phyloP scores from a whole-genome alignment of 2,888 invertebrate genomes.

The Drosophila buzzatii region DNA sequence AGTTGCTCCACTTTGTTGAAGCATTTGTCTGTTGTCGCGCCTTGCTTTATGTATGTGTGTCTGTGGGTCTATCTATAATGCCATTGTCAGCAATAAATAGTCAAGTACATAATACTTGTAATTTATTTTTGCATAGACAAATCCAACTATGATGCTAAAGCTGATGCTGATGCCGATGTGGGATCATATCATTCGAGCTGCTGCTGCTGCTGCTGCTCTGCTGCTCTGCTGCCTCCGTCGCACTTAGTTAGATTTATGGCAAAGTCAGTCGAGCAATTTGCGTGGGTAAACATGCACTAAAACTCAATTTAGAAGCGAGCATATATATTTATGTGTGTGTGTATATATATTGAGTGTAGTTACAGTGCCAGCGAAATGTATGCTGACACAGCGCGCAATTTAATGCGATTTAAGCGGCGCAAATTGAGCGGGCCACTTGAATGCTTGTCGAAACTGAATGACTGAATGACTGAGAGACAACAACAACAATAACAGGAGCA shows the following conservation, averaged over 20 bases:
- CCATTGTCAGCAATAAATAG: conserved; percentile 75
- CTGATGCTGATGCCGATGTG: conserved; percentile 20
- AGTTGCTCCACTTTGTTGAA: conserved; percentile 58
- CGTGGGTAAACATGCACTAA: conserved; percentile 84
- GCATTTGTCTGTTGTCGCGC: conserved; percentile 7
- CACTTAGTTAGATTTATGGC: conserved; percentile 79
- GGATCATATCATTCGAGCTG: conserved; percentile 19
- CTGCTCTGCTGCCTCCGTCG: conserved; percentile 40
- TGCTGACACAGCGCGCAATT: conserved; percentile 65
- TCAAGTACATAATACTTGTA: conserved; percentile 79
- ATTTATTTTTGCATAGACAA: conserved; percentile 74
- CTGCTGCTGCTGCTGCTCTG: conserved; percentile 8
- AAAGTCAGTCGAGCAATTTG: conserved; percentile 83
- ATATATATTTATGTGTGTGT: conserved; percentile 36
- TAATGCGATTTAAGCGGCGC: conserved; percentile 80
- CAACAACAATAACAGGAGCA: conserved; percentile 29
- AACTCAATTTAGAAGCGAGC: conserved; percentile 79
- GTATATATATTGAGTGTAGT: conserved; percentile 19
- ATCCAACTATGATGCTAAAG: conserved; percentile 52
- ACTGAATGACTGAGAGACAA: conserved; percentile 25
- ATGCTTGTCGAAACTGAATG: conserved; percentile 53
- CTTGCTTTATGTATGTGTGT: conserved; percentile 1
- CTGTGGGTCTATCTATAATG: conserved; percentile 34
- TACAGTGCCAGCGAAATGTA: conserved; percentile 59
- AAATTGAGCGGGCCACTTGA: conserved; percentile 79